Percentiles rank a stretch among this genome's conserved stretches.
phyloP scores from a whole-genome alignment of 1,140 invertebrate species.

The Diploscapter pachys region DNA sequence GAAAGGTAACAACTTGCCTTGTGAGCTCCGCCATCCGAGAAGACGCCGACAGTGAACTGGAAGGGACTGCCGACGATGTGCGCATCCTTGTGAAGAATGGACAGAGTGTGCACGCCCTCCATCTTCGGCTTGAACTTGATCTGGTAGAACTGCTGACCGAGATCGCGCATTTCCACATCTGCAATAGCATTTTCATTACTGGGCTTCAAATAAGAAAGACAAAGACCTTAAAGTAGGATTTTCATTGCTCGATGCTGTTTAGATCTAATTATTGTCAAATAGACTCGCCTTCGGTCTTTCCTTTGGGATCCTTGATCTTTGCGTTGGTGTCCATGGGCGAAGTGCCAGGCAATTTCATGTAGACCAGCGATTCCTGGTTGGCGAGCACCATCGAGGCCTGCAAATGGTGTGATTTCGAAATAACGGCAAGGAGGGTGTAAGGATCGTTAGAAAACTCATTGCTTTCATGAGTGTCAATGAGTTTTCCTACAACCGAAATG shows the following conservation, averaged over 20 bases:
- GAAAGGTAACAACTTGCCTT: constrained; percentile 55
- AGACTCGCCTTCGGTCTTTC: constrained; percentile 25
- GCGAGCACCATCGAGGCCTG: constrained; percentile 27
- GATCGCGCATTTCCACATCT: constrained; percentile 72
- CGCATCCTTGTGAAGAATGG: constrained; percentile 90
- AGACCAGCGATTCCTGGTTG: constrained; percentile 30
- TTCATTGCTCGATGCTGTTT: too few relatives aligned
- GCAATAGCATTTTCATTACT: too few relatives aligned
- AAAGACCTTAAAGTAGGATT: too few relatives aligned
- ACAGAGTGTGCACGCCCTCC: constrained; percentile 90
- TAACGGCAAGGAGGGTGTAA: too few relatives aligned
- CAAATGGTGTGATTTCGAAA: constrained; percentile 5
- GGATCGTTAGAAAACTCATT: too few relatives aligned
- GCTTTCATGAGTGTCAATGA: too few relatives aligned
- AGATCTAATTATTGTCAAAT: too few relatives aligned
- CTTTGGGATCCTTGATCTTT: constrained; percentile 38
- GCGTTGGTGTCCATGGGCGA: constrained; percentile 41
- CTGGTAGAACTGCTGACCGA: constrained; percentile 87
- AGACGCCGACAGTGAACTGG: constrained; percentile 69
- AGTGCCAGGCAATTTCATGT: constrained; percentile 38
- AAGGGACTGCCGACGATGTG: constrained; percentile 79
- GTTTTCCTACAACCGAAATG: constrained; percentile 12
- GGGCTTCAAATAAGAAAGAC: too few relatives aligned
- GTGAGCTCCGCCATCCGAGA: constrained; percentile 77
- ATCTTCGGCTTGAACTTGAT: constrained; percentile 86